These are phyloP conservation scores for Notiomystis cincta DNA, from an alignment of 2,113 vertebrate species.

Conservation along the genomic window DNA sequence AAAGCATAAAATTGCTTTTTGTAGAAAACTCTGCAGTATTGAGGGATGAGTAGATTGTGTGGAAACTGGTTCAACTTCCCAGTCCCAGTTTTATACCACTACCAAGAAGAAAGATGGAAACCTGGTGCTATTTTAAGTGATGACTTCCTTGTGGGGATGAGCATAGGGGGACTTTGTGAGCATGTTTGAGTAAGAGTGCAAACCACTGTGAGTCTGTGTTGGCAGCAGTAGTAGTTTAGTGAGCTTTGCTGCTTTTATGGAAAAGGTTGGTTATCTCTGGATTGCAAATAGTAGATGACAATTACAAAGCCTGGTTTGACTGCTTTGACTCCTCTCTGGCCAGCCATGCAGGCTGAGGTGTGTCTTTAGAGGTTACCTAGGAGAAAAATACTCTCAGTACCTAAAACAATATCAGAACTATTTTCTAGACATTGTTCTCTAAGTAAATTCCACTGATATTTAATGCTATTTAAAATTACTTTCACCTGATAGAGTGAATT, in stretches of 20 bases:
- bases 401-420: background rate
- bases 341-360: background rate
- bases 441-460: background rate
- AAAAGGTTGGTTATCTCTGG: background rate
- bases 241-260: background rate
- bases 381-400: background rate
- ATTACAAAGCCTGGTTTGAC: background rate
- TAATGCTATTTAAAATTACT: background rate
- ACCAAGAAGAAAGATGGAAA: background rate
- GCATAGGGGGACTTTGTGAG: rapidly evolving
- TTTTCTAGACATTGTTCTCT: background rate
- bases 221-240: background rate
- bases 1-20: background rate
- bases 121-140: background rate
- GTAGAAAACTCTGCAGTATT: background rate
- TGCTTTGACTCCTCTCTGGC: background rate
- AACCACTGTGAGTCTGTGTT: rapidly evolving
- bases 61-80: background rate
- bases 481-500: background rate
- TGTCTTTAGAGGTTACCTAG: background rate
- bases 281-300: rapidly evolving
- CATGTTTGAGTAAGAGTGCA: background rate
- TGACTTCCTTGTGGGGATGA: background rate
- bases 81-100: background rate
- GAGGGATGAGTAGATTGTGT: background rate